Percentiles rank a stretch among this genome's conserved stretches.
Evolutionary conservation across 2,797 vertebrate species (phyloP).

Genomic region (Galaxias olidus): DNA sequence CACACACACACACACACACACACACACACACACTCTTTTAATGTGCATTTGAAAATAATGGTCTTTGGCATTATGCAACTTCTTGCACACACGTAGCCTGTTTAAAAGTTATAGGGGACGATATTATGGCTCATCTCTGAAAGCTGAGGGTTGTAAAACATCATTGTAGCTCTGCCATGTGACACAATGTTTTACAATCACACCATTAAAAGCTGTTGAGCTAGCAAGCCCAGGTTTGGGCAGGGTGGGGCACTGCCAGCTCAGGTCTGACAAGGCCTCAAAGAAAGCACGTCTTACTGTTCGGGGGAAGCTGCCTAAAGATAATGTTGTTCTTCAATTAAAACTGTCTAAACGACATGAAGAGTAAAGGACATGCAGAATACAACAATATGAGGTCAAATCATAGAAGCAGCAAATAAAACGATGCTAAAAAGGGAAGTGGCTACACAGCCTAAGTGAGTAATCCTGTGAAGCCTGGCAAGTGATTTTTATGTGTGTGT

Average conservation of each 20-base stretch:
- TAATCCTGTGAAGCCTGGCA: too few relatives aligned
- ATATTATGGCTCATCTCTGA: slow-evolving; percentile 62
- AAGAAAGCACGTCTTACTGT: slow-evolving; percentile 41
- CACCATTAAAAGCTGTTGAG: slow-evolving; percentile 52
- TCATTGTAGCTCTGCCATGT: slow-evolving; percentile 60
- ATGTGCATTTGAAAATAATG: slow-evolving; percentile 59
- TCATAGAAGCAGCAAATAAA: neutral
- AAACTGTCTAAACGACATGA: slow-evolving; percentile 45
- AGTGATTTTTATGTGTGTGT: neutral
- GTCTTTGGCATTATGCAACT: slow-evolving; percentile 55
- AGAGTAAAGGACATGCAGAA: slow-evolving; percentile 37
- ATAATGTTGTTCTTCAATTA: slow-evolving; percentile 82
- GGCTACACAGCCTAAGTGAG: slow-evolving; percentile 7
- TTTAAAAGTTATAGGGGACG: slow-evolving; percentile 65
- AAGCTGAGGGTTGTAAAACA: slow-evolving; percentile 65
- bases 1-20: too few relatives aligned
- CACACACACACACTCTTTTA: slow-evolving; percentile 40
- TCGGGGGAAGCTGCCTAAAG: slow-evolving; percentile 61
- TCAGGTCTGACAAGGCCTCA: slow-evolving; percentile 46
- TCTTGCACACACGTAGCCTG: slow-evolving; percentile 40
- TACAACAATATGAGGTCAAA: slow-evolving; percentile 17
- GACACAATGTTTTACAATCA: slow-evolving; percentile 66
- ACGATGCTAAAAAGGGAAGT: slow-evolving; percentile 41
- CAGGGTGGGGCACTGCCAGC: slow-evolving; percentile 25
- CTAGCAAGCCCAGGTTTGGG: slow-evolving; percentile 31